phyloP scores from a whole-genome alignment of 2,888 invertebrate genomes.

The Heliothis peltigera region DNA sequence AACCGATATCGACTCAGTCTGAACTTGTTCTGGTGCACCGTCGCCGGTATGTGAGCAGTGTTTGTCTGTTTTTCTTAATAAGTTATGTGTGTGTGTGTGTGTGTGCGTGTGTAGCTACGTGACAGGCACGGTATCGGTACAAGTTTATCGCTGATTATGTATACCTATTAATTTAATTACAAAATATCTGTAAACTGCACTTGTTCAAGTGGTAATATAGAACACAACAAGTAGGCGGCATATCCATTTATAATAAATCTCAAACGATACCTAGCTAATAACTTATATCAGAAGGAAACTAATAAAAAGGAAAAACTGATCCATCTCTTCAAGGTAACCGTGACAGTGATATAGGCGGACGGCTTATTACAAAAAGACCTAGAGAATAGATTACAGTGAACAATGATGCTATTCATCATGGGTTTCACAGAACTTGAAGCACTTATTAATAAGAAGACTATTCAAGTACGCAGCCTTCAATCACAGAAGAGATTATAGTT shows the following conservation, averaged over 20 bases:
- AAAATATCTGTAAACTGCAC: slow-evolving; percentile 43
- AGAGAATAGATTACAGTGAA: slow-evolving; percentile 48
- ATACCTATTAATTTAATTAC: slow-evolving; percentile 57
- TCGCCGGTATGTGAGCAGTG: slow-evolving; percentile 6
- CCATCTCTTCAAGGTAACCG: slow-evolving; percentile 28
- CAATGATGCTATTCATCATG: slow-evolving; percentile 40
- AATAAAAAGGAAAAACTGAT: slow-evolving; percentile 24
- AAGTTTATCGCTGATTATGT: slow-evolving; percentile 57
- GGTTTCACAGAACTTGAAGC: slow-evolving; percentile 39
- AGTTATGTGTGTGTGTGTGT: slow-evolving; percentile 23
- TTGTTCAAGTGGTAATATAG: slow-evolving; percentile 41
- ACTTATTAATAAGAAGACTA: slow-evolving; percentile 14
- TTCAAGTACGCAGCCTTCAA: slow-evolving; percentile 25
- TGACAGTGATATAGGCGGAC: slow-evolving; percentile 11
- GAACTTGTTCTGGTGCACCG: slow-evolving; percentile 23
- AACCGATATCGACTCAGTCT: slow-evolving; percentile 31
- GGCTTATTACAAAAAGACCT: slow-evolving; percentile 37
- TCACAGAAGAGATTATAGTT: slow-evolving; percentile 34
- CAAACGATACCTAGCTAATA: not conserved
- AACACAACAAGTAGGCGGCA: slow-evolving; percentile 4
- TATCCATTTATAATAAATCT: slow-evolving; percentile 32
- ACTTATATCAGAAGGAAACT: slow-evolving; percentile 1
- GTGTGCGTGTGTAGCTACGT: slow-evolving; percentile 54
- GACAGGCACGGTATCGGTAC: slow-evolving; percentile 52
- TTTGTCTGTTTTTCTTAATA: slow-evolving; percentile 27